Evolutionary conservation across 2,888 invertebrate species (phyloP).

Genomic region (Cataglyphis cursor): DNA sequence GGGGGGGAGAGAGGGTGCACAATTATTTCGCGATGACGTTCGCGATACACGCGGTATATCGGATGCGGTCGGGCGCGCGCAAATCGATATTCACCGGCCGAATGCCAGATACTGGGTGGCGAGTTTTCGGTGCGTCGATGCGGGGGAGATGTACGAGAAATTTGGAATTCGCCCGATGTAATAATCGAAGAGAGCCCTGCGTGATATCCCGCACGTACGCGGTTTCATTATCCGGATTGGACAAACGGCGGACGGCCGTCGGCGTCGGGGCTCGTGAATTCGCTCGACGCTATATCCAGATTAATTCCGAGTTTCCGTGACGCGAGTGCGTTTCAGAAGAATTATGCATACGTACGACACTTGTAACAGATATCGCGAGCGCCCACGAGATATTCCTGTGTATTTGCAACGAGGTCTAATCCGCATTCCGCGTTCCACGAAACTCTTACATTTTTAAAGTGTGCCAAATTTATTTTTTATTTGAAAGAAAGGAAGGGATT

Average conservation of each 20-base stretch:
- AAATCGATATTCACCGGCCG: conserved; percentile 40
- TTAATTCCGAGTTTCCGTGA: conserved; percentile 54
- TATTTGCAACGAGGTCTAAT: neutral
- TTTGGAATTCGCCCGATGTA: conserved; percentile 55
- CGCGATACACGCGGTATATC: conserved; percentile 14
- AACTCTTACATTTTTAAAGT: neutral
- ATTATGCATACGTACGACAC: conserved; percentile 45
- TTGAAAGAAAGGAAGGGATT: neutral
- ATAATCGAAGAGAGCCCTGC: conserved; percentile 51
- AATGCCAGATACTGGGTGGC: conserved; percentile 35
- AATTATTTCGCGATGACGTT: conserved; percentile 38
- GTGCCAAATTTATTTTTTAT: neutral
- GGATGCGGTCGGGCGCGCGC: conserved; percentile 30
- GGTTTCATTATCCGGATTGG: conserved; percentile 65
- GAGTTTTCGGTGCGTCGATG: conserved; percentile 39
- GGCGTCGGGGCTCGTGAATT: conserved; percentile 37
- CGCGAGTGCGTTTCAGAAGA: conserved; percentile 42
- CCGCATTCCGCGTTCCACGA: neutral
- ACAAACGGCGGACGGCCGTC: conserved; percentile 22
- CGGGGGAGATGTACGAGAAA: conserved; percentile 43
- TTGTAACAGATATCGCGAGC: conserved; percentile 28
- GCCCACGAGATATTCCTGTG: neutral
- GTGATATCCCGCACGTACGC: conserved; percentile 53
- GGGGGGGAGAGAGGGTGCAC: neutral
- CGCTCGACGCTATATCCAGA: conserved; percentile 28